These are phyloP conservation scores for Alloplasta piceator DNA, from an alignment of 2,888 invertebrate species.

Conservation along the genomic window DNA sequence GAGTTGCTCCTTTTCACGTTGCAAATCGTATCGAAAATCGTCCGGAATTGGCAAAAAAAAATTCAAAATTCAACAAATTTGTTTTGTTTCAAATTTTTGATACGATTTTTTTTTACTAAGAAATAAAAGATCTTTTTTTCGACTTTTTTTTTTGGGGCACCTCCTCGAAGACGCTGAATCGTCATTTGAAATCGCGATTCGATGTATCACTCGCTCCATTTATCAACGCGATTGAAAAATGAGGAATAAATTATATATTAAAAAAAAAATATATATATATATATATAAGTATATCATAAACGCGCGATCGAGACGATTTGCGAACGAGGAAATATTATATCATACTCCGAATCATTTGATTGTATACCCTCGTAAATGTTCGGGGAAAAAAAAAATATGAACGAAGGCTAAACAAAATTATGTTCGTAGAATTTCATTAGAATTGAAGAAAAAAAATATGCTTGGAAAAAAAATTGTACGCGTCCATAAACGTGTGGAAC, in stretches of 20 bases:
- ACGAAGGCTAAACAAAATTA: slow-evolving; percentile 33
- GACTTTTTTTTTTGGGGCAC: no score
- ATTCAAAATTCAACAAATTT: no score
- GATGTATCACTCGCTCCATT: slow-evolving; percentile 44
- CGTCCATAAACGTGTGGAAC: background rate
- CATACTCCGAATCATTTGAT: slow-evolving; percentile 52
- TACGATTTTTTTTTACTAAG: no score
- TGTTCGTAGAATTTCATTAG: slow-evolving; percentile 61
- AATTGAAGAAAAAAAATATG: slow-evolving; percentile 30
- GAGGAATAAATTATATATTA: slow-evolving; percentile 12
- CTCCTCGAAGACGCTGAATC: slow-evolving; percentile 23
- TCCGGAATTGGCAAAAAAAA: no score
- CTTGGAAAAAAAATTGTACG: slow-evolving; percentile 47
- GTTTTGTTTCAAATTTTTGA: no score
- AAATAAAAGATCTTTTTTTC: background rate
- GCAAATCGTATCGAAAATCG: no score
- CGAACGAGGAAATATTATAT: slow-evolving; percentile 51
- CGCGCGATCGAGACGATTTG: slow-evolving; percentile 25
- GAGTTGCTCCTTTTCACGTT: no score
- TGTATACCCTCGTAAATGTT: slow-evolving; percentile 39
- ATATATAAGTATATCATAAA: slow-evolving; percentile 10
- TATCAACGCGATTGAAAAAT: slow-evolving; percentile 27
- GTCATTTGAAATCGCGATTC: slow-evolving; percentile 10
- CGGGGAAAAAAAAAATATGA: slow-evolving; percentile 33
- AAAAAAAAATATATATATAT: background rate